Base-by-base conservation (phyloP, 2,888 invertebrate genomes). In the Ethmia dodecea region DNA sequence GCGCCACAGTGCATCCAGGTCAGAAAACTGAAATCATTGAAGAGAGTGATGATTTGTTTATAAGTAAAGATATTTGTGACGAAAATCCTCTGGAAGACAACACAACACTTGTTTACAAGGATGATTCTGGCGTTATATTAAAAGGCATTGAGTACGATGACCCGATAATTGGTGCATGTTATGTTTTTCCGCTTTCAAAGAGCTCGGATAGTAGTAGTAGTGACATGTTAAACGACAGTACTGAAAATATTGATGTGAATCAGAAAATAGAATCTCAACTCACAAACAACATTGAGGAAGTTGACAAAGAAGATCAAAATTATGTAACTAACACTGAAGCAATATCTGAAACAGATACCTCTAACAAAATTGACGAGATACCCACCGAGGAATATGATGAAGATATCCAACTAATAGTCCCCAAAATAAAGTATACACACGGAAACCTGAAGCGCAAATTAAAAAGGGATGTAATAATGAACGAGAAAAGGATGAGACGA, bases 381-480 rank as follows among this genome's bases (percentile, higher is more conserved):
- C 28, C n/a, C 16, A n/a, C 25, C n/a, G 35, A 47, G 35, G 43
- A 38, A 2, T 40, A 42, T 36, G 40, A 55, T 33, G 48, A 40
- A n/a, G 50, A 56, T 15, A 55, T 71, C 4, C 47, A 51, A 48
- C 49, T 72, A 10, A 55, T 53, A 31, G 25, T 61, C 29, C 80
- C 81, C 3, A 62, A 57, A 40, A 32, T 45, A 33, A 79, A 80
- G 3, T 80, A 81, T 44, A 58, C 62, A 0, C 60, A 42, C 42
- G 46, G 34, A 31, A 38, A 44, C 10, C 45, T 73, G 24, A 80
- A 84, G 55, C 72, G 81, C 22, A 81, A 79, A 52, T 50, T 52
- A 28, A 58, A 65, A 55, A 60, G 50, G 35, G 45, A 13, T 70
- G 75, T 42, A 35, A 46, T 5, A 61, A 13, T 27, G 9, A 16